A percentile compares a stretch with the other conserved stretches of the same genome.
phyloP scores from a whole-genome alignment of 2,113 vertebrate genomes.

The Chloroceryle aenea region DNA sequence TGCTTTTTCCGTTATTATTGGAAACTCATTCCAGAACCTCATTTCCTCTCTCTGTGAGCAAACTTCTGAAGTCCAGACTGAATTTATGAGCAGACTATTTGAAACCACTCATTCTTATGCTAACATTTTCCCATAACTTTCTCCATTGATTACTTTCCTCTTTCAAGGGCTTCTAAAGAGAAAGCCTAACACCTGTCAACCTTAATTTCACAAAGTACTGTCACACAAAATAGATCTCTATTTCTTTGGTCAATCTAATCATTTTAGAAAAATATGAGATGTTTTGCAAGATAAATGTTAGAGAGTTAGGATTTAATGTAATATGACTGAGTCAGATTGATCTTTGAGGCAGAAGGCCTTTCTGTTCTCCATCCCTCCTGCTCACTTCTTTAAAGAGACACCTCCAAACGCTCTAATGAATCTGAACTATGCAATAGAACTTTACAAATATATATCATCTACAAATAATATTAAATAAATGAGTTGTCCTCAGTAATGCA shows the following conservation, averaged over 20 bases:
- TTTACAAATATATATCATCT: neutral
- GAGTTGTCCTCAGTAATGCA: neutral
- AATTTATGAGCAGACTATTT: conserved; percentile 50
- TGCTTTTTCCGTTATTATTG: conserved; percentile 35
- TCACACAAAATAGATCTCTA: neutral
- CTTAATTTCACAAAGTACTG: conserved; percentile 35
- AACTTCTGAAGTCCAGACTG: conserved; percentile 15
- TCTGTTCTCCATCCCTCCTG: neutral
- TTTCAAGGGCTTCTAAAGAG: conserved; percentile 22
- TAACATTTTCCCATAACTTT: conserved; percentile 41
- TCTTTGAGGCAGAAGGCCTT: neutral
- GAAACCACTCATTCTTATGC: conserved; percentile 34
- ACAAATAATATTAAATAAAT: neutral
- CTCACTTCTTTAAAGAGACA: neutral
- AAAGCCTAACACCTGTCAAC: conserved; percentile 24
- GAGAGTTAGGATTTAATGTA: neutral
- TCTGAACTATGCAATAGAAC: neutral
- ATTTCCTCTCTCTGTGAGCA: conserved; percentile 53
- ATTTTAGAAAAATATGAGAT: conserved; percentile 12
- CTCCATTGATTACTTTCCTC: conserved; percentile 46
- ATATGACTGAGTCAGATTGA: neutral
- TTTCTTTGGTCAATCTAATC: conserved; percentile 7
- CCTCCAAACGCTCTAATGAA: neutral
- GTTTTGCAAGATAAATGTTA: conserved; percentile 11
- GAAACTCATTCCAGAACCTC: conserved; percentile 31